Conservation (phyloP, 2,888 invertebrate species). For the Caradrina kadenii region DNA sequence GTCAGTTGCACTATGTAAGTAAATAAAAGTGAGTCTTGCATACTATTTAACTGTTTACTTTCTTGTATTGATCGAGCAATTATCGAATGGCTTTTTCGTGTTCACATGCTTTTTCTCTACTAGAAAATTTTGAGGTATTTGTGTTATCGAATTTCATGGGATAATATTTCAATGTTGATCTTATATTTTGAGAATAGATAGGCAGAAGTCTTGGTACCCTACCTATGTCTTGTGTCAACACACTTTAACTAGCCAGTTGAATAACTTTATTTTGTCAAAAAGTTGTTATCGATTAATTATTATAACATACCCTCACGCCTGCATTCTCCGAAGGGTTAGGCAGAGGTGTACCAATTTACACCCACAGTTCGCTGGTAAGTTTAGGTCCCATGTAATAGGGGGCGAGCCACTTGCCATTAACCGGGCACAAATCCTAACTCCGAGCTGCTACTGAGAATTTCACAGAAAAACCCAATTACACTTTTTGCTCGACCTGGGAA, state of each 20-base stretch:
- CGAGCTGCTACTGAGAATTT: no score
- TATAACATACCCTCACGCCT: no score
- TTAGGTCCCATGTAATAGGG: no score
- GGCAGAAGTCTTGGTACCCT: no score
- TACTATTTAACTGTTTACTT: constrained; percentile 29
- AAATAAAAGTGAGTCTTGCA: constrained; percentile 37
- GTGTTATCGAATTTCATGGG: constrained; percentile 42
- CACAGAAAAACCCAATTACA: no score
- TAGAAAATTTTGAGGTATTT: constrained; percentile 34
- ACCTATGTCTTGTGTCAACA: background rate
- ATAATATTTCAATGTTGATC: constrained; percentile 12
- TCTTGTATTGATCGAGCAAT: constrained; percentile 44
- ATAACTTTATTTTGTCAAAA: background rate
- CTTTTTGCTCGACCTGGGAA: no score
- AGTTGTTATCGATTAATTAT: no score
- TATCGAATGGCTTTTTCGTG: constrained; percentile 33
- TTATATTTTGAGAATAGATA: constrained; percentile 7
- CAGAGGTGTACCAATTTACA: no score
- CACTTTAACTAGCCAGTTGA: background rate
- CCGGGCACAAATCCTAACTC: no score
- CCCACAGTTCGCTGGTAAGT: no score
- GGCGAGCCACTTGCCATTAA: no score
- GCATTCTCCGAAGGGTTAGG: no score
- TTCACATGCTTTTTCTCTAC: constrained; percentile 25
- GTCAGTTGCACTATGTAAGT: constrained; percentile 3